phyloP scores from a whole-genome alignment of 2,113 vertebrate genomes.

The Alosa alosa region DNA sequence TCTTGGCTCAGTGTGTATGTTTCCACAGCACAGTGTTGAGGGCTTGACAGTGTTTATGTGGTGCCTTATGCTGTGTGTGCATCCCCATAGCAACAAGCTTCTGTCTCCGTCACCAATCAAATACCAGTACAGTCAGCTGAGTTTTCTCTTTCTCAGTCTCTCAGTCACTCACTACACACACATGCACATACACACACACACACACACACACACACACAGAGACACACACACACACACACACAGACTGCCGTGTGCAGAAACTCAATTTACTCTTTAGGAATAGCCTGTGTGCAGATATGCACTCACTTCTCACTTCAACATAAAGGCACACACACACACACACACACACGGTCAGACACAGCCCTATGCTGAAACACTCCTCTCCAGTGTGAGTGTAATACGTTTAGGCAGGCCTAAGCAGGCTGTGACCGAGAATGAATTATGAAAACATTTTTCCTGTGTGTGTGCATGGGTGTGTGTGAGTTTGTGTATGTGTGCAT shows the following conservation, averaged over 20 bases:
- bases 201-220: slow-evolving; percentile 47
- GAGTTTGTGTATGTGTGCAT: neutral
- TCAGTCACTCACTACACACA: neutral
- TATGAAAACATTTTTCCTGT: slow-evolving; percentile 43
- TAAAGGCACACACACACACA: neutral
- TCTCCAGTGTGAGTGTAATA: slow-evolving; percentile 52
- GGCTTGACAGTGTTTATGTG: slow-evolving; percentile 18
- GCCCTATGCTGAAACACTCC: neutral
- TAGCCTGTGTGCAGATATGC: too few species aligned
- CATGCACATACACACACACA: neutral
- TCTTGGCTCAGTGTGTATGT: slow-evolving; percentile 4
- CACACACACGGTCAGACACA: neutral
- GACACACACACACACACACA: slow-evolving; percentile 48
- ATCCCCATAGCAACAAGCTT: slow-evolving; percentile 62
- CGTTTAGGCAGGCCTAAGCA: slow-evolving; percentile 61
- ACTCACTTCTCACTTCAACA: slow-evolving; percentile 18
- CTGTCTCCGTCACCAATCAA: slow-evolving; percentile 51
- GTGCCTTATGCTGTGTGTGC: slow-evolving; percentile 31
- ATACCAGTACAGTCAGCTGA: slow-evolving; percentile 48
- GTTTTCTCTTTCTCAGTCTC: neutral
- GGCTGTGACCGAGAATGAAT: slow-evolving; percentile 63
- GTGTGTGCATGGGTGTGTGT: slow-evolving; percentile 39
- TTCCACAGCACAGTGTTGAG: neutral
- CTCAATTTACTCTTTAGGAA: neutral
- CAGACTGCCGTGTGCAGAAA: neutral